Evolutionary conservation across 2,888 invertebrate species (phyloP), one percentile per base, ranked within the genome.

Genomic region (Embidobia sp.): DNA sequence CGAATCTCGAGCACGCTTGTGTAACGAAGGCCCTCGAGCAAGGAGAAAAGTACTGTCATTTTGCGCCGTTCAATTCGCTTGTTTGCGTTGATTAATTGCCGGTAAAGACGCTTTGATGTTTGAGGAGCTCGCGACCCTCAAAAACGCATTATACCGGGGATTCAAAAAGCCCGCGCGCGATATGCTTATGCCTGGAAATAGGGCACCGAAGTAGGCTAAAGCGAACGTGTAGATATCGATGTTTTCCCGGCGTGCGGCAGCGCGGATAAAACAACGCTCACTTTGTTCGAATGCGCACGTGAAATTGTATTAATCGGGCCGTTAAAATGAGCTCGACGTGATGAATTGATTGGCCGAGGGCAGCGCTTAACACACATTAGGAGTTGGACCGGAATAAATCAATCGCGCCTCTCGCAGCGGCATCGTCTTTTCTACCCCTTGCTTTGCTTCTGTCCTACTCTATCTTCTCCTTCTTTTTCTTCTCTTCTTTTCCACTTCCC

Each of bases 171-270:
- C 13, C 26, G 51, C 22, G 44, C 16, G 64, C n/a, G n/a, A 44
- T 55, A 35, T 59, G 31, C 49, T 48, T 49, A 42, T 49, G 44
- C 37, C 53, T 46, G 72, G 55, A 72, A 72, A 63, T 72, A 53
- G 72, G 72, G 44, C 72, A 72, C 55, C 35, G 13, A 63, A 63
- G 72, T 63, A 72, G 72, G 63, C 72, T 63, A 72, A 31, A 61
- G 63, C 22, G 27, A 22, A 7, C 33, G 27, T 44, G 44, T 31
- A 53, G 61, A 42, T 57, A 72, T 72, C 55, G 53, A 63, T 55
- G 63, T 55, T 44, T 27, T 6, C 29, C 29, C 40, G 49, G 16
- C 64, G 29, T 8, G 29, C 53, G 42, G 42, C 40, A 6, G 7
- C 35, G 53, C 35, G 46, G 16, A 51, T 53, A 70, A 61, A 70